Base-by-base conservation (phyloP, 92 coral and sea anemone species). In the Epizoanthus illoricatus region DNA sequence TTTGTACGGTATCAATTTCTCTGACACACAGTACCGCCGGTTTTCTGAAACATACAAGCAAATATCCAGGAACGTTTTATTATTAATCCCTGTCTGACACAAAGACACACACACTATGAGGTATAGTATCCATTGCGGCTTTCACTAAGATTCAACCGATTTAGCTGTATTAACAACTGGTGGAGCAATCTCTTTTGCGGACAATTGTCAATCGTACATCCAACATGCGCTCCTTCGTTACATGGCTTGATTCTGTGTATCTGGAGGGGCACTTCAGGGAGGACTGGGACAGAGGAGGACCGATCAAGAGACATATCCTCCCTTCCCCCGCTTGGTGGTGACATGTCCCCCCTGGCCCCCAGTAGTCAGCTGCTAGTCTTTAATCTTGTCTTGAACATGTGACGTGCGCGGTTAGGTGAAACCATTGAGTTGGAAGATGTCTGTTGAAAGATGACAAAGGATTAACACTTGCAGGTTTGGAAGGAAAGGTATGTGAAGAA, bases 281-380 rank as follows among this genome's bases (percentile, higher is more conserved):
- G 97, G 84, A 92, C 73, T 80, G 92, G 92, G 73, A 81, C 70
- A 62, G 88, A 71, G 58, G 88, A 58, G 12, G 61, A 71, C 73
- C 85, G 74, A 75, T 61, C 84, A 86, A 75, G 84, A 75, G 87
- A 82, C 86, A 78, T 59, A 19, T 55, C 82, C 61, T 72, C 59
- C 81, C 73, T 73, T 60, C 60, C 85, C 86, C 73, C 23, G 54
- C 58, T 39, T 84, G 83, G 83, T 23, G 81, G 62, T 58, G 81
- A 59, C 47, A 60, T 63, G 59, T 78, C 82, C 82, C 55, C 92
- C 89, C 84, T 81, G 84, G 79, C 97, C 92, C 86, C 92, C 63
- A 88, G 89, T 81, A 89, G 97, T 93, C 97, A 93, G 75, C 92
- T 90, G 86, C 81, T 93, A 17, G 94, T 81, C 65, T 90, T 93